A percentile compares a stretch with the other conserved stretches of the same genome.
Evolutionary conservation across 2,797 vertebrate species (phyloP).

Genomic region (Peromyscus nudipes): DNA sequence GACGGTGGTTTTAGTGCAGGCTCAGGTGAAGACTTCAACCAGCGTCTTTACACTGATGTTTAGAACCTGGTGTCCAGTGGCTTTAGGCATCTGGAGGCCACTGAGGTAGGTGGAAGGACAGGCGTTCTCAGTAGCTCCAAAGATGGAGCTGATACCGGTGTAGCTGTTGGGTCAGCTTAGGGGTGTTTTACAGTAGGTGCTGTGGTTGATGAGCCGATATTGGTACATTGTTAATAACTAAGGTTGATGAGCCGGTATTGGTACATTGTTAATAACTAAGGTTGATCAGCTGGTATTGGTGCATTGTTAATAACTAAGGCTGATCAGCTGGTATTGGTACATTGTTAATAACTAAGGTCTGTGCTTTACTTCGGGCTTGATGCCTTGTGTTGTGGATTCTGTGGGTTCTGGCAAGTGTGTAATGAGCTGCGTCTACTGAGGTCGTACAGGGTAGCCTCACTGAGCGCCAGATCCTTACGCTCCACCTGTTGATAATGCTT

Average conservation of each 20-base stretch:
- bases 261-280: constrained; percentile 11
- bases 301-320: neutral
- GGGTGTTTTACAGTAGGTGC: neutral
- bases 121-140: neutral
- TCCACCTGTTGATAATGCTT: neutral
- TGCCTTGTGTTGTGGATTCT: neutral
- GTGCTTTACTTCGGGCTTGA: neutral
- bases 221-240: neutral
- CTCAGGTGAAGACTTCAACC: neutral
- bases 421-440: neutral
- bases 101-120: neutral
- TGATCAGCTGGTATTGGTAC: too few species aligned
- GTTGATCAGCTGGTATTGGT: neutral
- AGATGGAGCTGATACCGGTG: neutral
- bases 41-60: neutral
- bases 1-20: neutral
- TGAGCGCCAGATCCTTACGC: neutral
- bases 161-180: neutral
- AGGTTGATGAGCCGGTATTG: too few species aligned
- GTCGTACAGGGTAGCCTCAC: neutral
- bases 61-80: neutral
- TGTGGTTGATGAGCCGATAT: neutral
- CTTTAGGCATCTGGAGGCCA: neutral
- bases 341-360: neutral
- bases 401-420: constrained; percentile 14